Evolutionary conservation across 2,797 vertebrate genomes (phyloP), one percentile per base, ranked within the genome.

Genomic region (Tragopan temminckii): DNA sequence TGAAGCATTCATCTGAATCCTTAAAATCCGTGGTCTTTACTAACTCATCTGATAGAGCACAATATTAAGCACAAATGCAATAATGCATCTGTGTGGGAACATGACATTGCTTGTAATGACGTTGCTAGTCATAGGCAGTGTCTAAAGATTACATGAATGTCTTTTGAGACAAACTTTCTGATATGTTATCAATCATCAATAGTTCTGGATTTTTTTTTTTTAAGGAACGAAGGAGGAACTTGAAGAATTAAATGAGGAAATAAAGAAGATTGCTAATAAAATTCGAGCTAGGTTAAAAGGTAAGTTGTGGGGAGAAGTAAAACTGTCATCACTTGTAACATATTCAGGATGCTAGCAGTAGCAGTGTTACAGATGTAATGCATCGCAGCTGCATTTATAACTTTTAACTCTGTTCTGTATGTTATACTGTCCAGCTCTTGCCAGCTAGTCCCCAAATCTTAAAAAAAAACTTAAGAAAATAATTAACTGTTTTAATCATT

Each of bases 231-330:
- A 99, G 96, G 98, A 98, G 85, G 98, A 99, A 63, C 98, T 99
- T 33, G 98, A 98, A 93, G 98, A 98, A 33, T 95, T 99, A 94
- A 99, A 98, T 93, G 97, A 97, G 55, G 98, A 99, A 85, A 99
- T 99, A 97, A 99, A 99, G 98, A 99, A 98, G 88, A 98, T 98
- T 21, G 98, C 98, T 89, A 99, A 99, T 74, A 98, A 98, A 81
- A 97, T 99, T 74, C 98, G 98, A 88, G 97, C 97, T 24, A 99
- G 98, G 93, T 97, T 99, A 63, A 99, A 99, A 97, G 93, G 99
- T 99, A 88, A 98, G 98, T 90, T 27, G 45, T 29, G 59, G 78
- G 24, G 18, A 53, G 42, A 69, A 42, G 15, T n/a, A 42, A 67
- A 93, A 6, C 31, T 80, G 6, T 21, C 29, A 15, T 70, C 0